Evolutionary conservation across 2,113 vertebrate species (phyloP), one percentile per base, ranked within the genome.

Genomic region (Pseudolaguvia tuberculata): DNA sequence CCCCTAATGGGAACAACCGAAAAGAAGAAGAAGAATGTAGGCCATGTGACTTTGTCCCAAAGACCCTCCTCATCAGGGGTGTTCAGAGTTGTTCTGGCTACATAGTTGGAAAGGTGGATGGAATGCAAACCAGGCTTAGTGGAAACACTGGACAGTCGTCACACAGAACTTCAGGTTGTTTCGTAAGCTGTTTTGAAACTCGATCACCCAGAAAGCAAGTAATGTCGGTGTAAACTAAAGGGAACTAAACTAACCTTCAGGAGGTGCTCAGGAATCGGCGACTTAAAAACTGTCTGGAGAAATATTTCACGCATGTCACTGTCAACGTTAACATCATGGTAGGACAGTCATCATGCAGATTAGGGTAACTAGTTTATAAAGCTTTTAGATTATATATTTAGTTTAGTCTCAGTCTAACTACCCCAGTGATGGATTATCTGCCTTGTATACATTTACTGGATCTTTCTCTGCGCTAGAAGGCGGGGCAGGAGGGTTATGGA

Each of bases 81-180:
- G n/a, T 77, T 81, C 25, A 0, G 59, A 78, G 20, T 58, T 75
- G 65, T 75, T 51, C 63, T 71, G 8, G 65, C 50, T 76, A 80
- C 82, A 77, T 84, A 85, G 85, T 87, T 86, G 84, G 84, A 84
- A 69, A 71, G 45, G 42, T 21, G 75, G 84, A 81, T 71, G 85
- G 85, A 88, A 90, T 89, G 84, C 85, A 70, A 27, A 71, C 76
- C 62, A 47, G 77, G 77, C 77, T 81, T 42, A 80, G 77, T 77
- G 83, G 84, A 71, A 68, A 78, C n/a, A n/a, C n/a, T n/a, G n/a
- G n/a, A n/a, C 73, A 55, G 18, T 23, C 0, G 68, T 53, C 51
- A 35, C 52, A 50, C 70, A 66, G 12, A 39, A 73, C 42, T 50
- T n/a, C 13, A 21, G 21, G 81, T 80, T 83, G 77, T 56, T 79